Percentiles rank a stretch among this genome's conserved stretches.
Evolutionary conservation across 2,888 invertebrate genomes (phyloP).

Genomic region (Candidula unifasciata): DNA sequence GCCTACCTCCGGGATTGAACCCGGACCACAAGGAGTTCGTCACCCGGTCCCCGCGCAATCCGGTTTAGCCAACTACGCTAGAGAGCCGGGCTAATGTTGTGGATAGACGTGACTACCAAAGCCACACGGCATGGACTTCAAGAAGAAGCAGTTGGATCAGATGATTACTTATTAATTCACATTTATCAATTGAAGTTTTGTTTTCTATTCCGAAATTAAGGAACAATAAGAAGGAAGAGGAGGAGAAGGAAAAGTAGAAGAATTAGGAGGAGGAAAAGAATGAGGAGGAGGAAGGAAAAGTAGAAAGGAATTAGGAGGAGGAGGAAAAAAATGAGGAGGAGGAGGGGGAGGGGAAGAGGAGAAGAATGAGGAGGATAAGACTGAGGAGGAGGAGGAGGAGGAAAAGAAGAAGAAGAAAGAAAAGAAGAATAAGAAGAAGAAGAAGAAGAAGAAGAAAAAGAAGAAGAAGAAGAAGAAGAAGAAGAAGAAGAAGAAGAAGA

Average conservation of each 20-base stretch:
- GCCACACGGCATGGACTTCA: too few relatives aligned
- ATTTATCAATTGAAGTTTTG: too few relatives aligned
- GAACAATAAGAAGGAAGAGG: constrained; percentile 12
- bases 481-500: neutral
- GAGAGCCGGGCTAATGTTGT: too few relatives aligned
- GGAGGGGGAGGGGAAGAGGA: neutral
- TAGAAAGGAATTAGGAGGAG: neutral
- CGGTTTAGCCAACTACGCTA: too few relatives aligned
- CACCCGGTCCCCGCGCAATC: too few relatives aligned
- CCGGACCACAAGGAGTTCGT: too few relatives aligned
- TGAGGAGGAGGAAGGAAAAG: neutral
- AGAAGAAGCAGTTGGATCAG: too few relatives aligned
- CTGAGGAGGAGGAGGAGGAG: constrained; percentile 11
- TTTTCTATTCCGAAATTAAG: too few relatives aligned
- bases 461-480: neutral
- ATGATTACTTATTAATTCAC: too few relatives aligned
- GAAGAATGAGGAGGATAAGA: constrained; percentile 18
- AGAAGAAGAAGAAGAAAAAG: constrained; percentile 12
- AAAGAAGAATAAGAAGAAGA: too few relatives aligned
- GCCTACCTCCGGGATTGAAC: too few relatives aligned
- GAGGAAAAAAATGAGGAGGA: constrained; percentile 12
- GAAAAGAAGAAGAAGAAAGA: neutral
- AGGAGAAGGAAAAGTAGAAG: neutral
- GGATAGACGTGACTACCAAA: too few relatives aligned
- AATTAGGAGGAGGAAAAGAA: neutral